phyloP scores from a whole-genome alignment of 2,888 invertebrate genomes.

The Lasius platythorax region DNA sequence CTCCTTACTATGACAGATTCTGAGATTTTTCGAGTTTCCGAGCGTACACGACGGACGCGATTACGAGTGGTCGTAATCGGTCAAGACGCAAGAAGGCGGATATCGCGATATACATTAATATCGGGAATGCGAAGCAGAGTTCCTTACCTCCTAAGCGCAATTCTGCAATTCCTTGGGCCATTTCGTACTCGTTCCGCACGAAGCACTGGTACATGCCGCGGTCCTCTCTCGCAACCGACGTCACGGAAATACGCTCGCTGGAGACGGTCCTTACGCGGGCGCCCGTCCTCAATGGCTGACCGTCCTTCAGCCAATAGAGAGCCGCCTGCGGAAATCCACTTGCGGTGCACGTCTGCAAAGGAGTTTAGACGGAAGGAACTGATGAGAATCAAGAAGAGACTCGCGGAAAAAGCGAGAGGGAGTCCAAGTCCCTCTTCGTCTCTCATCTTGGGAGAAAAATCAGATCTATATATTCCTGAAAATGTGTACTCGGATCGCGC shows the following conservation, averaged over 20 bases:
- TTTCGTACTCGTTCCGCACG: conserved; percentile 85
- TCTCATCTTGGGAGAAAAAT: conserved; percentile 31
- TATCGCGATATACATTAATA: conserved; percentile 6
- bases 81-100: neutral
- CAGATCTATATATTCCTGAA: conserved; percentile 43
- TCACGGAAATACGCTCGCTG: conserved; percentile 87
- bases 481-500: conserved; percentile 26
- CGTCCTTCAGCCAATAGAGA: conserved; percentile 86
- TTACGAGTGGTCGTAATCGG: neutral
- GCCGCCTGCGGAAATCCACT: conserved; percentile 84
- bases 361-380: conserved; percentile 70
- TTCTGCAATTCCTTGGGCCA: conserved; percentile 86
- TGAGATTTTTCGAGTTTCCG: neutral
- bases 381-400: conserved; percentile 66
- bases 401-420: neutral
- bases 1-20: neutral
- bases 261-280: conserved; percentile 85
- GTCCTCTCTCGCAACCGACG: conserved; percentile 85
- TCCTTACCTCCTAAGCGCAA: conserved; percentile 85
- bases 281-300: conserved; percentile 84
- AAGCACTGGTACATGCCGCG: conserved; percentile 86
- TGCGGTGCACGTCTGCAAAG: conserved; percentile 84
- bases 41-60: neutral
- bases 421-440: neutral
- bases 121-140: conserved; percentile 5